phyloP scores from a whole-genome alignment of 2,888 invertebrate species.

The Nymphalis polychloros region DNA sequence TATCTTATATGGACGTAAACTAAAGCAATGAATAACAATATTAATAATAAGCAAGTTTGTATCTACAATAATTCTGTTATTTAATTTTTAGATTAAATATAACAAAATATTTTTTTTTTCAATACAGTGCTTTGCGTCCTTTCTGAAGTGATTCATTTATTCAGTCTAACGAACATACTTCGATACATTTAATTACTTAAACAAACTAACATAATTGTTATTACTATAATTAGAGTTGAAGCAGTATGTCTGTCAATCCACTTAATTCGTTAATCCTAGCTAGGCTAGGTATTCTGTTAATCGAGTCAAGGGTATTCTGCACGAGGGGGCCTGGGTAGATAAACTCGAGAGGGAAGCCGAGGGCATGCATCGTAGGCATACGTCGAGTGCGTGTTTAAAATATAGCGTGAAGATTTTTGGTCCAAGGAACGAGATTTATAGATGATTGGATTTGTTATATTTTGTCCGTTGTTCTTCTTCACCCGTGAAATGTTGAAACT shows the following conservation, averaged over 20 bases:
- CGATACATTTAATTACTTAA: too few relatives aligned
- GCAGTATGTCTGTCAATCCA: slow-evolving; percentile 5
- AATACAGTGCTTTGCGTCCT: slow-evolving; percentile 12
- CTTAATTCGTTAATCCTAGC: slow-evolving; percentile 14
- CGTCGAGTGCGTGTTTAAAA: slow-evolving; percentile 8
- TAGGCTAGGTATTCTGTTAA: slow-evolving; percentile 18
- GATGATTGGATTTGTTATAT: not conserved
- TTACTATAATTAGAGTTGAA: too few relatives aligned
- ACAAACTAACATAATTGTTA: too few relatives aligned
- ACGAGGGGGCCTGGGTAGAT: slow-evolving; percentile 10
- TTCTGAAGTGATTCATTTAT: slow-evolving; percentile 22
- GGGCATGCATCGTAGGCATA: slow-evolving; percentile 5
- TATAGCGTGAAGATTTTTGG: slow-evolving; percentile 2
- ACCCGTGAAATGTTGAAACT: too few relatives aligned
- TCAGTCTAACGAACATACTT: slow-evolving; percentile 20
- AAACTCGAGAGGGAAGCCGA: slow-evolving; percentile 15
- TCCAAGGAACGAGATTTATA: not conserved
- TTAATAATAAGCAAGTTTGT: too few relatives aligned
- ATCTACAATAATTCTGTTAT: too few relatives aligned
- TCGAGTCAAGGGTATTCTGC: slow-evolving; percentile 20
- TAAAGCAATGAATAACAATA: too few relatives aligned
- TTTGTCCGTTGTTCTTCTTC: too few relatives aligned
- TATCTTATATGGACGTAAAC: too few relatives aligned
- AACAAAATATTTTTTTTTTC: slow-evolving; percentile 13
- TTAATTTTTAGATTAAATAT: too few relatives aligned